Percentiles rank a stretch among this genome's conserved stretches.
Evolutionary conservation across 2,797 vertebrate genomes (phyloP).

Genomic region (Telmatherina bonti): DNA sequence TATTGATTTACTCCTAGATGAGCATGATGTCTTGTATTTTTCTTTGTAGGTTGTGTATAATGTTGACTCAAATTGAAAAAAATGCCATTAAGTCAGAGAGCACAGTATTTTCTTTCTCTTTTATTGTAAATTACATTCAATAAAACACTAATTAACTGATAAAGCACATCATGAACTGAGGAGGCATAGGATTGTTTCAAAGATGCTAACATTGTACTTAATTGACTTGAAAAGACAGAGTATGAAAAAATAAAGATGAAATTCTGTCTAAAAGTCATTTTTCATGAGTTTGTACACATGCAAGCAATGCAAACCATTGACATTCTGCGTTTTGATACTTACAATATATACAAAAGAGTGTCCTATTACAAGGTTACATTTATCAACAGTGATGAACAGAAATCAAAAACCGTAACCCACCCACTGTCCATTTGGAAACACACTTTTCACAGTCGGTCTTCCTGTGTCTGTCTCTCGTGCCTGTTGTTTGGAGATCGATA

Average conservation of each 20-base stretch:
- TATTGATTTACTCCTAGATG: slow-evolving; percentile 84
- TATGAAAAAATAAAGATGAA: neutral
- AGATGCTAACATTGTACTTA: neutral
- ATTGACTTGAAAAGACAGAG: slow-evolving; percentile 3
- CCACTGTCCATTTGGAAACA: slow-evolving; percentile 61
- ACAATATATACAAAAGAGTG: slow-evolving; percentile 3
- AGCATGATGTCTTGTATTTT: slow-evolving; percentile 79
- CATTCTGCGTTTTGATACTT: slow-evolving; percentile 1
- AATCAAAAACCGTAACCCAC: slow-evolving; percentile 54
- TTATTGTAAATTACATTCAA: slow-evolving; percentile 66
- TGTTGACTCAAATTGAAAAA: slow-evolving; percentile 73
- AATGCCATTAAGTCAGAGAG: slow-evolving; percentile 64
- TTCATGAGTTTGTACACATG: neutral
- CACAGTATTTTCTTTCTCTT: slow-evolving; percentile 64
- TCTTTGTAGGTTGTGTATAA: slow-evolving; percentile 62
- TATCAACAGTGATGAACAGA: slow-evolving; percentile 46
- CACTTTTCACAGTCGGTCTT: slow-evolving; percentile 53
- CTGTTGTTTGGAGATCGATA: slow-evolving; percentile 82
- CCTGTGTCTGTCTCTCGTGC: slow-evolving; percentile 51
- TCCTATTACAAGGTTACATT: slow-evolving; percentile 42
- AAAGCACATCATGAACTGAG: slow-evolving; percentile 43
- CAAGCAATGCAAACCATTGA: neutral
- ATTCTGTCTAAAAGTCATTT: neutral
- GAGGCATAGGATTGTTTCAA: neutral
- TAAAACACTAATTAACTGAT: slow-evolving; percentile 56